A percentile compares a stretch with the other conserved stretches of the same genome.
Evolutionary conservation across 35 echinoderm and acorn worm genomes (phyloP).

Genomic region (Acanthaster planci): DNA sequence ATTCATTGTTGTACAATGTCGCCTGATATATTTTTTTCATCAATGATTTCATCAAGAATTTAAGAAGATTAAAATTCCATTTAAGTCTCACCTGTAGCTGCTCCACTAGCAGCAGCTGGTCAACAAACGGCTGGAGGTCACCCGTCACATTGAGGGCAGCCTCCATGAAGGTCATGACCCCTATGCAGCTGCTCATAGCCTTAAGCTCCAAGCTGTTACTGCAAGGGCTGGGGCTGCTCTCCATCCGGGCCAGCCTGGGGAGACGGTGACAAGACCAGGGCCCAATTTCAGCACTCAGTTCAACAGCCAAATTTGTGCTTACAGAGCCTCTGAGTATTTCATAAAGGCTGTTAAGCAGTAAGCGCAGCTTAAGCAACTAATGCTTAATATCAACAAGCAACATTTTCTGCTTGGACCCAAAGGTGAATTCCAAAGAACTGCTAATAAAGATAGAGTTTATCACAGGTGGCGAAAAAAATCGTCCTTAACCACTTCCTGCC

Average conservation of each 20-base stretch:
- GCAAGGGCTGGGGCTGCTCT: conserved; percentile 9
- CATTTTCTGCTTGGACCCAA: not conserved
- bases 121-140: conserved; percentile 83
- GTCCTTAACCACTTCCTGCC: too few species aligned
- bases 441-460: too few species aligned
- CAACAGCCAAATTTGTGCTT: too few species aligned
- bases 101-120: conserved; percentile 81
- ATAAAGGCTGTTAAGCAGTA: not conserved
- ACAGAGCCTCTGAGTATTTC: not conserved
- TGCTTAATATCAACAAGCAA: not conserved
- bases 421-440: too few species aligned
- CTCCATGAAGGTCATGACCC: conserved; percentile 86
- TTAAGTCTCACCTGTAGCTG: conserved; percentile 65
- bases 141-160: conserved; percentile 75
- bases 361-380: not conserved
- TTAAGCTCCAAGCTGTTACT: conserved; percentile 53
- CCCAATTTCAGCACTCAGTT: not conserved
- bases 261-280: not conserved
- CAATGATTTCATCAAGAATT: too few species aligned
- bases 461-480: too few species aligned
- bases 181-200: conserved; percentile 42
- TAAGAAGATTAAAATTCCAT: not conserved
- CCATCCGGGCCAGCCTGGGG: conserved; percentile 37
- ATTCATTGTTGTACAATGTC: too few species aligned
- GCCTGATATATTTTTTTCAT: too few species aligned